These are phyloP conservation scores for Rhopalosiphum padi DNA, from an alignment of 1,140 invertebrate genomes.

Conservation along the genomic window DNA sequence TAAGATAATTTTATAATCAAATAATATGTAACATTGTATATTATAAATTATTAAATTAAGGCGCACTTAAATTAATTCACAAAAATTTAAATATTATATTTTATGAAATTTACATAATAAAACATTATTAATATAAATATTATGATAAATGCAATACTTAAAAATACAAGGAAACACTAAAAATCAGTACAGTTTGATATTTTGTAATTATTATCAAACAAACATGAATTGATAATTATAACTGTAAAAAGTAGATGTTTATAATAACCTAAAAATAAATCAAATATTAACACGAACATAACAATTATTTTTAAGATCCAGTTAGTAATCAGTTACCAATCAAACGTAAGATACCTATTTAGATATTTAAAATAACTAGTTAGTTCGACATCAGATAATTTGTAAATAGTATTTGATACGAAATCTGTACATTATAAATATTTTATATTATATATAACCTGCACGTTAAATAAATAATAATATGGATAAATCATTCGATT, in stretches of 20 bases:
- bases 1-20: background rate
- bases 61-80: background rate
- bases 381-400: background rate
- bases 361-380: background rate
- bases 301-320: background rate
- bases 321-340: background rate
- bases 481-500: background rate
- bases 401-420: background rate
- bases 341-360: background rate
- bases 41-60: background rate
- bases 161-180: no score
- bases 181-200: background rate
- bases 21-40: no score
- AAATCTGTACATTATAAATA: background rate
- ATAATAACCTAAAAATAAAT: background rate
- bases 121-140: background rate
- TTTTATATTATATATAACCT: background rate
- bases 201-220: constrained; percentile 5
- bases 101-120: background rate
- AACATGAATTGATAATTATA: background rate
- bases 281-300: background rate
- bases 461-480: background rate
- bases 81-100: background rate
- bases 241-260: background rate
- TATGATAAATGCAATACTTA: no score